Conservation (phyloP, 23 tunicate species). For the Botrylloides violaceus region DNA sequence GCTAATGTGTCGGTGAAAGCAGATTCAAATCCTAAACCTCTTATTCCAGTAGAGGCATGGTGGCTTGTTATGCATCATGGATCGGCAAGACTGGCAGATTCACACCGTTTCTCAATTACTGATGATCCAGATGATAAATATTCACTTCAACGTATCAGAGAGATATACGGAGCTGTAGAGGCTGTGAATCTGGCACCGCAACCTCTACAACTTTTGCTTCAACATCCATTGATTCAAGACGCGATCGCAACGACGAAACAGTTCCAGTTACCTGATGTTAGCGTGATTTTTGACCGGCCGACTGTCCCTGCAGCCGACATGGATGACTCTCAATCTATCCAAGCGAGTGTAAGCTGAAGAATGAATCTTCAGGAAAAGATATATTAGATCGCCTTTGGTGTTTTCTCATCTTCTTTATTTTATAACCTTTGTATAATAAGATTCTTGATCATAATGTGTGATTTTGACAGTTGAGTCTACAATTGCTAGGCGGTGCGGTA, state of each 20-base stretch:
- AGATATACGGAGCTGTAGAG: conserved; percentile 42
- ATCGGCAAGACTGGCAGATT: conserved; percentile 57
- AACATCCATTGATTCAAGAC: conserved; percentile 57
- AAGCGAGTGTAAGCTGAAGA: conserved; percentile 6
- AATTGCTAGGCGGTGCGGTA: too few relatives aligned
- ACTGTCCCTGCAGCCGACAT: neutral
- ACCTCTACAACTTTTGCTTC: conserved; percentile 44
- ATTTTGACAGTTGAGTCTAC: too few relatives aligned
- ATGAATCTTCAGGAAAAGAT: too few relatives aligned
- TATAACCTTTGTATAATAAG: too few relatives aligned
- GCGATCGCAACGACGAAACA: conserved; percentile 40
- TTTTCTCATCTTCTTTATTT: too few relatives aligned
- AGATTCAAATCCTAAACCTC: conserved; percentile 46
- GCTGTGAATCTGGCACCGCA: conserved; percentile 26
- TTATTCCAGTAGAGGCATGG: conserved; percentile 34
- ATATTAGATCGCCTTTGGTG: too few relatives aligned
- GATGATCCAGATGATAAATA: conserved; percentile 70
- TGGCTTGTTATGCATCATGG: conserved; percentile 88
- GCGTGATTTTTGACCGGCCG: neutral
- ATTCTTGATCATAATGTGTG: too few relatives aligned
- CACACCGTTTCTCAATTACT: conserved; percentile 57
- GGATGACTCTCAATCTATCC: conserved; percentile 20
- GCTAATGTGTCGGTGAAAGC: conserved; percentile 6
- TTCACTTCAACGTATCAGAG: conserved; percentile 38
- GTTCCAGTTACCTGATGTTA: conserved; percentile 33